A percentile compares a stretch with the other conserved stretches of the same genome.
Evolutionary conservation across 1,140 invertebrate species (phyloP).

Genomic region (Drosophila orena): DNA sequence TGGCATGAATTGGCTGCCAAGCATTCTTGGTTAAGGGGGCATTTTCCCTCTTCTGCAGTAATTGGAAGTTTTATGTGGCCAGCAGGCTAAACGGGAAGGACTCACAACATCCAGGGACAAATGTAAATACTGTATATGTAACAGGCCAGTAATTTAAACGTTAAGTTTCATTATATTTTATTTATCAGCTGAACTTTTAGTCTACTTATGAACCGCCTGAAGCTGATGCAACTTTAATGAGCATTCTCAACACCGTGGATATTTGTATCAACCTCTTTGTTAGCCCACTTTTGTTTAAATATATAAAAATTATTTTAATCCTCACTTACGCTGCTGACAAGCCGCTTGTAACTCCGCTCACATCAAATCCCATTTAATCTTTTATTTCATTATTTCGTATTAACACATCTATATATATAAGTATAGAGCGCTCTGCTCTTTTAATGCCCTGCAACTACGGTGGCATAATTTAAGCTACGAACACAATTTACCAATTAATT

Average conservation of each 20-base stretch:
- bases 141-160: background rate
- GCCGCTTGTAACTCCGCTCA: conserved; percentile 37
- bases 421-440: conserved; percentile 1
- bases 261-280: background rate
- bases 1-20: conserved; percentile 41
- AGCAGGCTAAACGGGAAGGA: conserved; percentile 1
- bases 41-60: conserved; percentile 20
- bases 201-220: background rate
- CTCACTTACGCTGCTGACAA: conserved; percentile 4
- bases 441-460: conserved; percentile 8
- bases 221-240: background rate
- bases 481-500: conserved; percentile 74
- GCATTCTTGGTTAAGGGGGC: background rate
- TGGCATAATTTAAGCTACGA: conserved; percentile 64
- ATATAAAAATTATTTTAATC: conserved; percentile 35
- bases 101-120: conserved; percentile 3
- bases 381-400: conserved; percentile 72
- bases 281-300: conserved; percentile 25
- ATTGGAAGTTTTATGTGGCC: conserved; percentile 40
- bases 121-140: background rate
- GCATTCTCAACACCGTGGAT: background rate
- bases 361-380: conserved; percentile 50
- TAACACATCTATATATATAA: conserved; percentile 47
- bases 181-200: background rate
- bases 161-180: background rate